These are phyloP conservation scores for Ataeniobius toweri DNA, from an alignment of 2,797 vertebrate species.

Conservation along the genomic window DNA sequence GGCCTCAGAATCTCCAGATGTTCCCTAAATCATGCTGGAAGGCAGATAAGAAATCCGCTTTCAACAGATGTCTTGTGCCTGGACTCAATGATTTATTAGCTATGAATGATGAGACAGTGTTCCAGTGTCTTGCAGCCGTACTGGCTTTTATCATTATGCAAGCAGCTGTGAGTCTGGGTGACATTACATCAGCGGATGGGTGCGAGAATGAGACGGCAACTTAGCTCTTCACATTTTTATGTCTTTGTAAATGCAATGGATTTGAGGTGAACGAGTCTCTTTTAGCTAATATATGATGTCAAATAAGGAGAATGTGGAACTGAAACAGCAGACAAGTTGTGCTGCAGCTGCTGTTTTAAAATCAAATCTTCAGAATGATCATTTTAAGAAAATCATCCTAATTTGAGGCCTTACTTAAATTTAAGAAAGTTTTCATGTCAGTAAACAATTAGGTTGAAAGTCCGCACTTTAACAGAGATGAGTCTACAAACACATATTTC, in stretches of 20 bases:
- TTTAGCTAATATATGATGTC: conserved; percentile 10
- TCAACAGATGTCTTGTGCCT: conserved; percentile 65
- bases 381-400: conserved; percentile 6
- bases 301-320: conserved; percentile 27
- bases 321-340: background rate
- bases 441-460: background rate
- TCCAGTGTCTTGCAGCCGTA: conserved; percentile 52
- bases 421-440: background rate
- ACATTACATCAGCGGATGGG: conserved; percentile 60
- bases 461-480: background rate
- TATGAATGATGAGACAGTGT: conserved; percentile 70
- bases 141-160: conserved; percentile 62
- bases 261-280: conserved; percentile 29
- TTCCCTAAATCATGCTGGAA: conserved; percentile 54
- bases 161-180: conserved; percentile 70
- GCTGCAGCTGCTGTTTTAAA: conserved; percentile 1
- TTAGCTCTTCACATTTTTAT: conserved; percentile 33
- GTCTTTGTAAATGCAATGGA: conserved; percentile 21
- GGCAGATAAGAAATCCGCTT: conserved; percentile 67
- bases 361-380: background rate
- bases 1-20: conserved; percentile 68
- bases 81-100: conserved; percentile 65
- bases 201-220: conserved; percentile 36
- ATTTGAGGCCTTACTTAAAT: background rate
- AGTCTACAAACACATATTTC: background rate